Base-by-base conservation (phyloP, 2,888 invertebrate genomes). In the Vandiemenella viatica region DNA sequence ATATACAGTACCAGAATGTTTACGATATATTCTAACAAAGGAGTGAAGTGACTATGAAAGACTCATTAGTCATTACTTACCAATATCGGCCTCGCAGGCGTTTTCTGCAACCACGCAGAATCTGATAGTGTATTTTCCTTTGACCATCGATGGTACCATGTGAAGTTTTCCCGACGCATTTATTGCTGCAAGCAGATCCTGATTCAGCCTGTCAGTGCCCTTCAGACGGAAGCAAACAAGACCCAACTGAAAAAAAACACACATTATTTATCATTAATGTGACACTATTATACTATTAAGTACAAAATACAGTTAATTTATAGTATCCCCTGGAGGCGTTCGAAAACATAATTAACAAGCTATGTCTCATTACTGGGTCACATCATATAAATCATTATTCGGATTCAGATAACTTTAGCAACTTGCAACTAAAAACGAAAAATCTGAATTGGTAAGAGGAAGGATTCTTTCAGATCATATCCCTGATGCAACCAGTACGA, bases 141-240 rank as follows among this genome's bases (percentile, higher is more conserved):
- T 79, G 2, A 87, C 75, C 58, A 81, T 75, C 0, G 86, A 80
- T 1, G 87, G 87, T 41, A 87, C 86, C 87, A 91, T 87, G 65
- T 89, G 88, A 46, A 90, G 71, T 59, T 80, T 79, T 0, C 88
- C 87, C 0, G 84, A 83, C 16, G 83, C 83, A 63, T 91, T 91
- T 55, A 91, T 80, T 46, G 76, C 74, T 0, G 85, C 83, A 48
- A 90, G 63, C 5, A 91, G 67, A 50, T 79, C 77, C 62, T 85
- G 80, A 59, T 89, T 90, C 7, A 80, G 65, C 47, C 75, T 74
- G 62, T 90, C 86, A 19, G 73, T 71, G 50, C 79, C 79, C 62
- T 75, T 74, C 6, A 87, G 65, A 42, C 86, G 70, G 63, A 89
- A 88, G 62, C 86, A 86, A 2, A 87, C 85, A 16, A 88, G 67